Evolutionary conservation across 2,888 invertebrate genomes (phyloP).

Genomic region (Philaethria dido): DNA sequence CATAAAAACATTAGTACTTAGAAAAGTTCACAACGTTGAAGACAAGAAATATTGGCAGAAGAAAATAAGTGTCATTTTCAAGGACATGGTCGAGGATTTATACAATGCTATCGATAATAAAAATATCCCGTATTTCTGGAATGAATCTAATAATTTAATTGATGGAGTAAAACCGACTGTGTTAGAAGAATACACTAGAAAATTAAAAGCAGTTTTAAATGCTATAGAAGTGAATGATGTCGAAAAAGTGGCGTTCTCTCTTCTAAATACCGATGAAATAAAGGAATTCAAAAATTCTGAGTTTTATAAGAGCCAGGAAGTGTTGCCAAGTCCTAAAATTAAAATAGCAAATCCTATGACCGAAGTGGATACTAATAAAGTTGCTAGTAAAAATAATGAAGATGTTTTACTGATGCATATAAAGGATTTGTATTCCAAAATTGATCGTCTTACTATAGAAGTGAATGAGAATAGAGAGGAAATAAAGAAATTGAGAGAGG

Average conservation of each 20-base stretch:
- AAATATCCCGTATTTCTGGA: constrained; percentile 70
- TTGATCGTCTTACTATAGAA: constrained; percentile 49
- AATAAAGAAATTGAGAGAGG: constrained; percentile 12
- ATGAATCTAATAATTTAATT: constrained; percentile 65
- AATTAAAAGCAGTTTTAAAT: constrained; percentile 64
- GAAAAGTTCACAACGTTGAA: constrained; percentile 63
- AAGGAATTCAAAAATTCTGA: constrained; percentile 58
- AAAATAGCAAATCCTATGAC: not conserved
- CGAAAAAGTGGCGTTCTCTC: constrained; percentile 54
- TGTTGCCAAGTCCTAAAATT: not conserved
- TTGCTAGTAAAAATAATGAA: not conserved
- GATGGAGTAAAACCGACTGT: constrained; percentile 59
- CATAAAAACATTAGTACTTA: constrained; percentile 82
- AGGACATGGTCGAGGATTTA: constrained; percentile 64
- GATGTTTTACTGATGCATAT: constrained; percentile 42
- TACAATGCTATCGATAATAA: constrained; percentile 57
- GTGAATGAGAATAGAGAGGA: constrained; percentile 26
- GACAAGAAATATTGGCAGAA: constrained; percentile 67
- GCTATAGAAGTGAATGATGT: constrained; percentile 64
- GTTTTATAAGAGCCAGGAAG: constrained; percentile 55
- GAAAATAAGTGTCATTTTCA: constrained; percentile 60
- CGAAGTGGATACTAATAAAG: not conserved
- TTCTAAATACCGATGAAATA: constrained; percentile 61
- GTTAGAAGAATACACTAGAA: constrained; percentile 60
- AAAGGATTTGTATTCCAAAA: constrained; percentile 50